A percentile compares a stretch with the other conserved stretches of the same genome.
Conservation (phyloP, 2,113 vertebrate species). For the Pipra filicauda region DNA sequence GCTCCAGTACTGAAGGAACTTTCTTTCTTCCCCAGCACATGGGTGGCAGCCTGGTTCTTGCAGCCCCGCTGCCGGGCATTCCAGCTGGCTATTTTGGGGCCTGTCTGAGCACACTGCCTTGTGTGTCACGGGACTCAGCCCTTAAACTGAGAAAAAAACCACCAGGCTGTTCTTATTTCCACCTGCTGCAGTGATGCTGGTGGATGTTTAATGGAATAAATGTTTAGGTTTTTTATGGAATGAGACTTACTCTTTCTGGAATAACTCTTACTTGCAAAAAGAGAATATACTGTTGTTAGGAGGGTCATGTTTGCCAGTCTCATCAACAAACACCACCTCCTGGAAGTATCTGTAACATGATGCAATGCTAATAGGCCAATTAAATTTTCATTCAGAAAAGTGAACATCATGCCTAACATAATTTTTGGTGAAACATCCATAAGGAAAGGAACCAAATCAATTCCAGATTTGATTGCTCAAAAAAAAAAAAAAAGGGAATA, state of each 20-base stretch:
- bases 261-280: neutral
- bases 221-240: neutral
- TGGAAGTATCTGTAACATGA: neutral
- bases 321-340: neutral
- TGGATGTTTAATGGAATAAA: rapidly evolving
- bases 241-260: neutral
- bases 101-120: neutral
- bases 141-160: neutral
- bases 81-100: neutral
- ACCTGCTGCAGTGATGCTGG: rapidly evolving
- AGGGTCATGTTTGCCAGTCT: rapidly evolving
- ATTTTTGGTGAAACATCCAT: neutral
- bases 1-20: too few species aligned
- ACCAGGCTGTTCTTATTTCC: neutral
- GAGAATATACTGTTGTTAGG: neutral
- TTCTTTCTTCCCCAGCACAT: neutral
- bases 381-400: neutral
- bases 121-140: neutral
- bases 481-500: neutral
- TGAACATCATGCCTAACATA: neutral
- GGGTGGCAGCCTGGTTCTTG: neutral
- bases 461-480: neutral
- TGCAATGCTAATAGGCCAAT: neutral
- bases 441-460: neutral
- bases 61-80: rapidly evolving